phyloP scores from a whole-genome alignment of 2,113 vertebrate species.

The Seriola dumerili region DNA sequence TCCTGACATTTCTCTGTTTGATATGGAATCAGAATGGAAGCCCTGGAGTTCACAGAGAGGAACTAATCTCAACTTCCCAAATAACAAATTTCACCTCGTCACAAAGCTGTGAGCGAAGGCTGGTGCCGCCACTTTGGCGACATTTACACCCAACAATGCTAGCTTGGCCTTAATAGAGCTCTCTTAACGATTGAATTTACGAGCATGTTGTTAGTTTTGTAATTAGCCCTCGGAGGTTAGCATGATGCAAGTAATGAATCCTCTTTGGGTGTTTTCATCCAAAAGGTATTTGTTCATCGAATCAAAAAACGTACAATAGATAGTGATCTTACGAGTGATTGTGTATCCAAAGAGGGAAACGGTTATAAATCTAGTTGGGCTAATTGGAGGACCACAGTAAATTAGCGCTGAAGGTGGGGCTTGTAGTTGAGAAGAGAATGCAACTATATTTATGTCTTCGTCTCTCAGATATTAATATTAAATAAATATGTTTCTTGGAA shows the following conservation, averaged over 20 bases:
- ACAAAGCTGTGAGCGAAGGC: constrained; percentile 47
- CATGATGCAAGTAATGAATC: constrained; percentile 40
- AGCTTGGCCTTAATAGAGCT: constrained; percentile 1
- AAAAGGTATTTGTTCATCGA: constrained; percentile 59
- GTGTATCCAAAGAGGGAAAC: no score
- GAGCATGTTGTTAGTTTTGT: constrained; percentile 59
- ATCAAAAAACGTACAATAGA: no score
- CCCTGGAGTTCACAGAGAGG: constrained; percentile 71
- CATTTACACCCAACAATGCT: constrained; percentile 42
- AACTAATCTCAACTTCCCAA: constrained; percentile 76
- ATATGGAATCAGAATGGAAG: constrained; percentile 82
- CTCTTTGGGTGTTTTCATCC: constrained; percentile 36
- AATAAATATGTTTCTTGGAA: no score
- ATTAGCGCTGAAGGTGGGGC: no score
- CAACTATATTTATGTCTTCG: no score
- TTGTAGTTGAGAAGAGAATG: no score
- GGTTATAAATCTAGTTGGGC: no score
- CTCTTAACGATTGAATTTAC: constrained; percentile 67
- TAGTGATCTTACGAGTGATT: no score
- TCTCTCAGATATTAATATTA: no score
- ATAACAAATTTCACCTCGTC: constrained; percentile 75
- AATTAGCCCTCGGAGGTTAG: constrained; percentile 73
- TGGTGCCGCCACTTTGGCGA: constrained; percentile 36
- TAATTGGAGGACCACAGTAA: no score
- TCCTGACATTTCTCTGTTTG: constrained; percentile 85